Evolutionary conservation across 37 sponge, comb jelly and placozoan species (phyloP).

Genomic region (Oopsacas minuta): DNA sequence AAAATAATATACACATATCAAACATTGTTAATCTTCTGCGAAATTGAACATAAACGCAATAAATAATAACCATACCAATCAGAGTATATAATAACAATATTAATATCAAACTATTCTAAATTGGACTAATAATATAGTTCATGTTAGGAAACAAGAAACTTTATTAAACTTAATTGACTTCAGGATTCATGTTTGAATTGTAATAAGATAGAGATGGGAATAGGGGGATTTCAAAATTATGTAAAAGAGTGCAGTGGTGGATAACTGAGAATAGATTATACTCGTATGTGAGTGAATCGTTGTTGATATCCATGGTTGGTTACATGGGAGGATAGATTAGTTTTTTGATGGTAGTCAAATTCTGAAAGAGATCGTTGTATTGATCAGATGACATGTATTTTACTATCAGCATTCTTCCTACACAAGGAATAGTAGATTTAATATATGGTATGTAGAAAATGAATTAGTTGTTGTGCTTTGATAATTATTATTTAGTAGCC

Average conservation of each 20-base stretch:
- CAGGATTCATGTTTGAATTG: no score
- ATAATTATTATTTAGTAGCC: no score
- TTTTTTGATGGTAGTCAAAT: neutral
- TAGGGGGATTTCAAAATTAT: neutral
- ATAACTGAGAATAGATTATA: neutral
- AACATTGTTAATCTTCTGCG: neutral
- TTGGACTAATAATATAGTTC: neutral
- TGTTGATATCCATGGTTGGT: neutral
- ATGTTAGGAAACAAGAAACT: neutral
- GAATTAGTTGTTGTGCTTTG: no score
- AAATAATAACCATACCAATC: neutral
- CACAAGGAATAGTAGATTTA: no score
- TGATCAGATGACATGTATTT: neutral
- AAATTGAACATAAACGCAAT: neutral
- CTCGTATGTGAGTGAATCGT: neutral
- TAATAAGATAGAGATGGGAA: neutral
- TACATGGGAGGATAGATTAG: slow-evolving; percentile 6
- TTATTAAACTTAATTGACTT: neutral
- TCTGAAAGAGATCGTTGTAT: neutral
- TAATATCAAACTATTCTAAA: slow-evolving; percentile 1
- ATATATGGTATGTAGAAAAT: neutral
- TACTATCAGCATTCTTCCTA: neutral
- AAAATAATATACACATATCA: neutral
- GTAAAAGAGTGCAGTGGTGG: neutral
- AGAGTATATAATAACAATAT: slow-evolving; percentile 12